These are phyloP conservation scores for Bombus difficillimus DNA, from an alignment of 1,140 invertebrate species.

Conservation along the genomic window DNA sequence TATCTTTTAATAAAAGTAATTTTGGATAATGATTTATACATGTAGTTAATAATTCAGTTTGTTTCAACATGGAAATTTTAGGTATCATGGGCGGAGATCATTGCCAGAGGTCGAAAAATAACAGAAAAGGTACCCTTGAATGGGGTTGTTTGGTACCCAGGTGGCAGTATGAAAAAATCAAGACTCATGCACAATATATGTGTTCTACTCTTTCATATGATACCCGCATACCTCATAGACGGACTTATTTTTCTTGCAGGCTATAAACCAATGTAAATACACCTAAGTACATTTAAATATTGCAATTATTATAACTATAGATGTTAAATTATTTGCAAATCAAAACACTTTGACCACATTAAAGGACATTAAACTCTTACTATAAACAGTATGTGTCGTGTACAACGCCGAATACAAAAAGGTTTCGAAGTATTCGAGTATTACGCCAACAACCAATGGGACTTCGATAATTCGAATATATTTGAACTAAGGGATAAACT, in stretches of 20 bases:
- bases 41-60: background rate
- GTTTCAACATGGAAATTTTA: slow-evolving; percentile 64
- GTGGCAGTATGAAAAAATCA: slow-evolving; percentile 93
- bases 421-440: slow-evolving; percentile 94
- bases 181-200: slow-evolving; percentile 90
- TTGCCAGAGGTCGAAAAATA: slow-evolving; percentile 91
- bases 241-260: slow-evolving; percentile 88
- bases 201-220: slow-evolving; percentile 91
- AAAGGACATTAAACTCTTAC: slow-evolving; percentile 17
- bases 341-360: slow-evolving; percentile 5
- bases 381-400: slow-evolving; percentile 86
- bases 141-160: slow-evolving; percentile 93
- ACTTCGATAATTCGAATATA: slow-evolving; percentile 88
- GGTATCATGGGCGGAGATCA: slow-evolving; percentile 92
- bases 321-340: background rate
- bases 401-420: slow-evolving; percentile 90
- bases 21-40: background rate
- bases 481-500: slow-evolving; percentile 83
- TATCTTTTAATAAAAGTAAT: background rate
- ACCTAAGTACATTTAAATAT: background rate
- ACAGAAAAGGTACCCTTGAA: slow-evolving; percentile 90
- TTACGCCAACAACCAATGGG: slow-evolving; percentile 93
- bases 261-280: slow-evolving; percentile 91
- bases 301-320: background rate
- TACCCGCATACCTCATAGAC: slow-evolving; percentile 93